Conservation (phyloP, 2,113 vertebrate genomes). For the Charadrius vociferus region DNA sequence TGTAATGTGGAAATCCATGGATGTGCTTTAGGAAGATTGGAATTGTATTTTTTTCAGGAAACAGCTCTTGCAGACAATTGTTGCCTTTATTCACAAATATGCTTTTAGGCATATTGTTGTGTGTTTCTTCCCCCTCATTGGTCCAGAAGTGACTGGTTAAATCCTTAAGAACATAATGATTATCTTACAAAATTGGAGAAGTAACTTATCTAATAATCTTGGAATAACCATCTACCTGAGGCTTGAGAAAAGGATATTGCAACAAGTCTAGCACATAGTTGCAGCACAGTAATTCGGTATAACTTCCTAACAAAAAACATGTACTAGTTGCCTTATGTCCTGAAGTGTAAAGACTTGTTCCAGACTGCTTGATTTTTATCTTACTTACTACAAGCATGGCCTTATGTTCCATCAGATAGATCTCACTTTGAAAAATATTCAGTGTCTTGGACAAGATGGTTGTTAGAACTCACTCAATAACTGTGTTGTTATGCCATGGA, state of each 20-base stretch:
- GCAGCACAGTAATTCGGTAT: background rate
- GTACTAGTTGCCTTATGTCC: background rate
- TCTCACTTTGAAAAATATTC: background rate
- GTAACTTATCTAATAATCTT: background rate
- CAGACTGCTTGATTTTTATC: background rate
- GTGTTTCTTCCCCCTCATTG: accelerated
- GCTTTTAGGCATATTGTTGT: background rate
- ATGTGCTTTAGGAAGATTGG: background rate
- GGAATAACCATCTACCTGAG: background rate
- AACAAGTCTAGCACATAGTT: background rate
- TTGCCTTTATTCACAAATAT: background rate
- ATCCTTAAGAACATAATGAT: background rate
- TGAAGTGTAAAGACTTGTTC: background rate
- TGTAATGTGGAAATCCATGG: background rate
- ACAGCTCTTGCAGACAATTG: background rate
- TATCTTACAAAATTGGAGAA: background rate
- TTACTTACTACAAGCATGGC: background rate
- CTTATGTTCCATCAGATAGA: background rate
- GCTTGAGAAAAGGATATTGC: background rate
- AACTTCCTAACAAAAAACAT: background rate
- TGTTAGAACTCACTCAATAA: background rate
- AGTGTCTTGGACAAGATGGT: background rate
- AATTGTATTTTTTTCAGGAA: background rate
- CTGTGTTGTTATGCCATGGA: background rate
- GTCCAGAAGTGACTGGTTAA: background rate